Evolutionary conservation across 2,888 invertebrate genomes (phyloP).

Genomic region (Eristalis intricaria): DNA sequence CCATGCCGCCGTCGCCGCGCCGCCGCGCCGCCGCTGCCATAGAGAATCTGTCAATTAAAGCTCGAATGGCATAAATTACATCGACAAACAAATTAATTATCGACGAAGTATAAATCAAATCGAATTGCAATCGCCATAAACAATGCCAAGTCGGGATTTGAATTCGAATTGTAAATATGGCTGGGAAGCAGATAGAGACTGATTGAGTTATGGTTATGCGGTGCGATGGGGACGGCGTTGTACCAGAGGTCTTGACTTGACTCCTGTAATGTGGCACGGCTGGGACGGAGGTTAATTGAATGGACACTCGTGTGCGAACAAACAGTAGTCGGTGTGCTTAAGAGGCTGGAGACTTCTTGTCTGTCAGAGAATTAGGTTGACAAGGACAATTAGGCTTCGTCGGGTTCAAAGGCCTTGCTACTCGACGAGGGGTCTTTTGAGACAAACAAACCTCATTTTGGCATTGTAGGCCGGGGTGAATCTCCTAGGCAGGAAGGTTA

Average conservation of each 20-base stretch:
- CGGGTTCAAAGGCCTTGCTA: too few relatives aligned
- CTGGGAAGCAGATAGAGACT: constrained; percentile 51
- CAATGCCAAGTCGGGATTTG: constrained; percentile 56
- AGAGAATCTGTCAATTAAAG: constrained; percentile 72
- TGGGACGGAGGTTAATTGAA: not conserved
- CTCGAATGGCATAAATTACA: constrained; percentile 69
- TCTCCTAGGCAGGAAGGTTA: too few relatives aligned
- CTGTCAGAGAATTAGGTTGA: too few relatives aligned
- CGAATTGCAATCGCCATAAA: constrained; percentile 73
- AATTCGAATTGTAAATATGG: constrained; percentile 53
- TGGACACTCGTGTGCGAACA: not conserved
- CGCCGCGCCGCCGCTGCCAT: constrained; percentile 16
- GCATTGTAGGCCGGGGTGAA: too few relatives aligned
- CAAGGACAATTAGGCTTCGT: too few relatives aligned
- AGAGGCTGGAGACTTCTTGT: too few relatives aligned
- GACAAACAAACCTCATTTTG: too few relatives aligned
- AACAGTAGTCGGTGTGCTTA: not conserved
- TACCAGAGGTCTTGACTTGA: constrained; percentile 41
- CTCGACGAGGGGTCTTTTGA: too few relatives aligned
- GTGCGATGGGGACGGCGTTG: constrained; percentile 18
- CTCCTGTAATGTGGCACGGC: not conserved
- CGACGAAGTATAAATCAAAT: constrained; percentile 72
- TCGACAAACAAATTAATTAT: constrained; percentile 73
- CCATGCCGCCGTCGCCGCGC: constrained; percentile 19
- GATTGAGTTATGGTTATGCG: constrained; percentile 65